Base-by-base conservation (phyloP, 2,797 vertebrate genomes). In the Schizopygopsis malacanthus region DNA sequence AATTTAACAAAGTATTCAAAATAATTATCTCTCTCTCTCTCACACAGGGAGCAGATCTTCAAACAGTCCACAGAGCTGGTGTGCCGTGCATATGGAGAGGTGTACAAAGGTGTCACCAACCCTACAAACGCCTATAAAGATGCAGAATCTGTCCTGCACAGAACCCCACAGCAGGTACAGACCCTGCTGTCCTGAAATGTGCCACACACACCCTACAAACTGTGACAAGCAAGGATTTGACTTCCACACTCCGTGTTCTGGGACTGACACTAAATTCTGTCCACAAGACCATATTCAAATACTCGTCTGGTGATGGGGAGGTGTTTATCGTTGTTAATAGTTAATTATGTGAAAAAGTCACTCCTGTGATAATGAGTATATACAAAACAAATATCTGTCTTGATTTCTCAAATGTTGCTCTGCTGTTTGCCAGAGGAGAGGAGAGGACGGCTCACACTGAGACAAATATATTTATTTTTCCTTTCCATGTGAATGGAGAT, bases 1-100 rank as follows among this genome's bases (percentile, higher is more conserved):
- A 45, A 28, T 28, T n/a, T 71, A 43, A 22, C 39, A 71, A 25
- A 72, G n/a, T 73, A 50, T 28, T 50, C 8, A 20, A 2, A 47
- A 47, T 47, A 28, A 28, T 73, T 79, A 5, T 78, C 37, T 25
- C 50, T 54, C 33, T 79, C 52, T 75, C 52, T 81, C 6, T 7
- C 39, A 6, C 39, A 79, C 92, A 99, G 98, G 92, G 98, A 99
- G 76, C 97, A 98, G 93, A 98, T 99, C 86, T 96, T 99, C 91
- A 97, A 95, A 72, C 97, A 97, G 91, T 99, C 98, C 2, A 98
- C 97, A 1, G 98, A 99, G 91, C 93, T 99, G 91, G 95, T 99
- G 90, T 98, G 96, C 93, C 93, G 97, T 92, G 98, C 97, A 39
- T 99, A 99, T 59, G 92, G 90, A 80, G 98, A 99, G 89, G 94